A percentile compares a stretch with the other conserved stretches of the same genome.
Evolutionary conservation across 2,888 invertebrate genomes (phyloP).

Genomic region (Pollenia griseotomentosa): DNA sequence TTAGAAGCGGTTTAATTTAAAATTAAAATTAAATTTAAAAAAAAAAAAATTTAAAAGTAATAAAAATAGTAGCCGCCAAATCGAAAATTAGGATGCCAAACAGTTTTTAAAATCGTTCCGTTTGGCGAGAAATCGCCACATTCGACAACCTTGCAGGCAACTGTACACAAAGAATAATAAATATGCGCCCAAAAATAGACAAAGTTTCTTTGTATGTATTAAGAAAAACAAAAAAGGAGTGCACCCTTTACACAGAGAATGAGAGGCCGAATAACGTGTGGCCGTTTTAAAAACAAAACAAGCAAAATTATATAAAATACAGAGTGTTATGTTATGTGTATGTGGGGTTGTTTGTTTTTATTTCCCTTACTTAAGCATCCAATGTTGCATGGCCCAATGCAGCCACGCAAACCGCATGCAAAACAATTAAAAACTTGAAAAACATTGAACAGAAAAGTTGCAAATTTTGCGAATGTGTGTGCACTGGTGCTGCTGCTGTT

Average conservation of each 20-base stretch:
- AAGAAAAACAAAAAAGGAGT: neutral
- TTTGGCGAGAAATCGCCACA: too few species aligned
- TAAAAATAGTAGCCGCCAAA: too few species aligned
- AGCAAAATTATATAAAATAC: conserved; percentile 3
- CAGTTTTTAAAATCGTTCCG: too few species aligned
- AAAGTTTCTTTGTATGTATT: neutral
- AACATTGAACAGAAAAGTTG: conserved; percentile 4
- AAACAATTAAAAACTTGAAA: conserved; percentile 71
- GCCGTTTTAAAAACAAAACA: neutral
- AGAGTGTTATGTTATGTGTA: neutral
- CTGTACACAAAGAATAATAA: neutral
- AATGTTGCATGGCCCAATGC: conserved; percentile 26
- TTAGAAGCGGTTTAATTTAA: too few species aligned
- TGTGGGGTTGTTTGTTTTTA: neutral
- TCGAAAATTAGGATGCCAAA: too few species aligned
- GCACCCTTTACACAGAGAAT: neutral
- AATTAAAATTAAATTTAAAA: too few species aligned
- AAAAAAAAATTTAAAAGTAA: too few species aligned
- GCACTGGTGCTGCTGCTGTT: neutral
- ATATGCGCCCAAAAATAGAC: conserved; percentile 19
- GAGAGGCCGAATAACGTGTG: neutral
- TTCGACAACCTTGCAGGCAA: too few species aligned
- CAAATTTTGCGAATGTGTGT: conserved; percentile 24
- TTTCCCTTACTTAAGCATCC: conserved; percentile 30
- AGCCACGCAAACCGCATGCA: conserved; percentile 52